Evolutionary conservation across 2,113 vertebrate species (phyloP), one percentile per base, ranked within the genome.

Genomic region (Malurus elegans): DNA sequence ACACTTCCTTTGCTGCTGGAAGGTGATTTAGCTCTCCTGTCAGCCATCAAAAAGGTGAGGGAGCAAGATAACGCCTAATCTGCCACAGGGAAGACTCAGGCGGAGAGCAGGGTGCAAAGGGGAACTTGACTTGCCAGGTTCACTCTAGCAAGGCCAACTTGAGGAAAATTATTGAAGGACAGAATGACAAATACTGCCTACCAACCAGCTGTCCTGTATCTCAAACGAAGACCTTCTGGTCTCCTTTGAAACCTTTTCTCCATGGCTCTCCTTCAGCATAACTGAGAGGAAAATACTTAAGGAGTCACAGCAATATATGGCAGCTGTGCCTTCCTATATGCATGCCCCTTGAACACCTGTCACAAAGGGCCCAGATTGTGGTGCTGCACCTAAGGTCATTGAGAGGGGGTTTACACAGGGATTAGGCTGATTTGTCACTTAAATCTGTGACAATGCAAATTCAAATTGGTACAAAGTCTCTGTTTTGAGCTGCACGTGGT

Each of bases 41-140:
- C 80, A 92, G 28, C 36, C 76, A 28, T 32, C 56, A 61, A 34
- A 94, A 87, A 92, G 50, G 62, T 70, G 50, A 81, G 11, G 74
- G 50, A 76, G 76, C 9, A 57, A 88, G 58, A 54, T n/a, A 34
- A 42, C 17, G 56, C 60, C 69, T 92, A 36, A 91, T 58, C 38
- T 71, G 51, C 75, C 82, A 54, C 26, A 47, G 47, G 34, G 38
- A 54, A 86, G 64, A 31, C 40, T 25, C 1, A 12, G 54, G 28
- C 42, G 26, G 24, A 85, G 44, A 90, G 62, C 18, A 88, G 40
- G 24, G 67, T 66, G 25, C 25, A 64, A 80, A 83, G 71, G 47
- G 54, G 42, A 90, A 42, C 40, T 54, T 4, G 0, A 14, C 32
- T 23, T 20, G 44, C 61, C 57, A 48, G 26, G 18, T 50, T 78